Percentiles rank a stretch among this genome's conserved stretches.
phyloP scores from a whole-genome alignment of 2,888 invertebrate genomes.

The Hypercompe scribonia region DNA sequence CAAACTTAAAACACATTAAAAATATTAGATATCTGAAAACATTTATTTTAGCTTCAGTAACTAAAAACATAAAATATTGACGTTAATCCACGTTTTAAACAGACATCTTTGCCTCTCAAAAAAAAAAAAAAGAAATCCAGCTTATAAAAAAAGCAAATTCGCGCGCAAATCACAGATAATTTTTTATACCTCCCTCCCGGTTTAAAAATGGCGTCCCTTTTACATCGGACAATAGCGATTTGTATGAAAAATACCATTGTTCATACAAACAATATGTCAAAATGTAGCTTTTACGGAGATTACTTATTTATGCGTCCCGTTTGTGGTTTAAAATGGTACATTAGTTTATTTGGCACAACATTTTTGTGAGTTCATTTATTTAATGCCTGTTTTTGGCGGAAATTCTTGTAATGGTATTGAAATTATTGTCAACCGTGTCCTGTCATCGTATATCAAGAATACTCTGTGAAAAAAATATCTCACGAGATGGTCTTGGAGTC shows the following conservation, averaged over 20 bases:
- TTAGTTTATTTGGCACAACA: slow-evolving; percentile 23
- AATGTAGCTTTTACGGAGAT: slow-evolving; percentile 68
- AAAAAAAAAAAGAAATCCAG: slow-evolving; percentile 32
- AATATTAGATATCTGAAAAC: background rate
- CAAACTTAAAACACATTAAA: background rate
- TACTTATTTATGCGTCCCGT: slow-evolving; percentile 57
- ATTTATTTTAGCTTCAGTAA: background rate
- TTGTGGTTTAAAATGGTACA: slow-evolving; percentile 30
- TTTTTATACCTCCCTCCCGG: slow-evolving; percentile 50
- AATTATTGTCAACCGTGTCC: background rate
- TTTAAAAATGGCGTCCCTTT: slow-evolving; percentile 55
- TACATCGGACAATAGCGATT: slow-evolving; percentile 65
- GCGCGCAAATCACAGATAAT: slow-evolving; percentile 48
- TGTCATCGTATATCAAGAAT: background rate
- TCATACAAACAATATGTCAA: slow-evolving; percentile 77
- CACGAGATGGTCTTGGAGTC: background rate
- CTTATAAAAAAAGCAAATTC: slow-evolving; percentile 45
- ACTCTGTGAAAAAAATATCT: background rate
- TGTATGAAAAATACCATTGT: slow-evolving; percentile 70
- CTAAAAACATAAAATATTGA: slow-evolving; percentile 16
- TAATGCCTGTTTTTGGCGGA: background rate
- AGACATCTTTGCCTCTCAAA: slow-evolving; percentile 35
- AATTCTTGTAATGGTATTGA: slow-evolving; percentile 1
- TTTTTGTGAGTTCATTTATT: slow-evolving; percentile 14
- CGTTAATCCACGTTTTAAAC: slow-evolving; percentile 25